Evolutionary conservation across 2,888 invertebrate genomes (phyloP).

Genomic region (Parnassius glacialis): DNA sequence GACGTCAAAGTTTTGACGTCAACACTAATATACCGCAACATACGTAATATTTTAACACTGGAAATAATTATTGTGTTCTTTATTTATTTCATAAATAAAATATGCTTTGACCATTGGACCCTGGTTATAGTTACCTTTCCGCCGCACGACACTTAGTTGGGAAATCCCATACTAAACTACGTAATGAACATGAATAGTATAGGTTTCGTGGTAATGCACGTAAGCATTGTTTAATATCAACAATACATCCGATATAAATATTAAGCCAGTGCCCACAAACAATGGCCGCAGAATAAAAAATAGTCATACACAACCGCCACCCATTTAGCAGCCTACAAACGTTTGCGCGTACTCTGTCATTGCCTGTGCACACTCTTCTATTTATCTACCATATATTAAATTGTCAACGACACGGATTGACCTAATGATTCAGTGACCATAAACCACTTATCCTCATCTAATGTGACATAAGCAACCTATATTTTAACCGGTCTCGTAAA

Average conservation of each 20-base stretch:
- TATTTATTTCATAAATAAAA: conserved; percentile 3
- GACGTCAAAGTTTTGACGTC: too few relatives aligned
- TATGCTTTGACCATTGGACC: conserved; percentile 26
- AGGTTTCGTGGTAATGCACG: conserved; percentile 61
- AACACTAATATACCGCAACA: too few relatives aligned
- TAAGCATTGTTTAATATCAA: conserved; percentile 62
- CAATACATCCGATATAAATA: conserved; percentile 48
- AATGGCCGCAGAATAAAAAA: conserved; percentile 51
- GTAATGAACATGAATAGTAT: conserved; percentile 40
- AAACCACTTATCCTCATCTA: conserved; percentile 71
- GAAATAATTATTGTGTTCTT: neutral
- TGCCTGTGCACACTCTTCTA: conserved; percentile 42
- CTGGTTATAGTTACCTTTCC: conserved; percentile 36
- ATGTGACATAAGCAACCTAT: conserved; percentile 56
- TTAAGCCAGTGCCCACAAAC: conserved; percentile 46
- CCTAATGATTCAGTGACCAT: conserved; percentile 77
- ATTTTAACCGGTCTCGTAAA: conserved; percentile 31
- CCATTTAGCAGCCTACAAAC: conserved; percentile 38
- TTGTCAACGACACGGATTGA: conserved; percentile 74
- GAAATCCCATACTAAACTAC: conserved; percentile 61
- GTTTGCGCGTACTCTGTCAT: conserved; percentile 43
- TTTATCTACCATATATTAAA: conserved; percentile 67
- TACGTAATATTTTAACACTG: too few relatives aligned
- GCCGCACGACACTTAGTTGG: conserved; percentile 43
- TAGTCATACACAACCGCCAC: conserved; percentile 31